Base-by-base conservation (phyloP, 2,113 vertebrate genomes). In the Campylomormyrus numenius region DNA sequence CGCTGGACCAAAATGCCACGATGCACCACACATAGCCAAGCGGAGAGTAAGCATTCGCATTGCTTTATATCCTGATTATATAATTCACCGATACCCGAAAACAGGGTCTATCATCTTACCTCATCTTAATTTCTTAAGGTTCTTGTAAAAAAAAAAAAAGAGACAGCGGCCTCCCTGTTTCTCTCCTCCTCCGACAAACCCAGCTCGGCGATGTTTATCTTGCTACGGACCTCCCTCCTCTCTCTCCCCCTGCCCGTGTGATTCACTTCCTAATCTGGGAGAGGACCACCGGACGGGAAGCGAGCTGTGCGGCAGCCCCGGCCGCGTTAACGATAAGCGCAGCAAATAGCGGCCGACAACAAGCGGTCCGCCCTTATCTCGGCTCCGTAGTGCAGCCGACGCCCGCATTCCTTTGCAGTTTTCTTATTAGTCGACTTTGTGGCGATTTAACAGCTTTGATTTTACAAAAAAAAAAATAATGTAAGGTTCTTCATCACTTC, bases 261-360 rank as follows among this genome's bases (percentile, higher is more conserved):
- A 94, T 89, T 94, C 89, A 93, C 92, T 95, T 95, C 95, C 95
- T 92, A 66, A 94, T 92, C 93, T 92, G 94, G 94, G 94, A 91
- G 93, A 92, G 87, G 92, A 88, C 92, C 70, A 84, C 27, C 85
- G 70, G 84, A 83, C 85, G 74, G 45, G 84, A 89, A 89, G 90
- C 58, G 35, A 8, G 27, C 45, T 27, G 80, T 87, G 31, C 70
- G 1, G 31, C 70, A 31, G 70, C 70, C 27, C 31, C 70, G 31
- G 35, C 70, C 15, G 27, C 35, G 90, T 84, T 85, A 1, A 87
- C 39, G 48, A 89, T 62, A 90, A 89, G 62, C 46, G 39, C 42
- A 45, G 86, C 31, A 90, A 90, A 88, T 50, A 49, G 15, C 24
- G 24, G 19, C n/a, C 3, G 7, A 50, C 42, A 89, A 31, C 45